phyloP scores from a whole-genome alignment of 2,113 vertebrate species.

The Caretta caretta region DNA sequence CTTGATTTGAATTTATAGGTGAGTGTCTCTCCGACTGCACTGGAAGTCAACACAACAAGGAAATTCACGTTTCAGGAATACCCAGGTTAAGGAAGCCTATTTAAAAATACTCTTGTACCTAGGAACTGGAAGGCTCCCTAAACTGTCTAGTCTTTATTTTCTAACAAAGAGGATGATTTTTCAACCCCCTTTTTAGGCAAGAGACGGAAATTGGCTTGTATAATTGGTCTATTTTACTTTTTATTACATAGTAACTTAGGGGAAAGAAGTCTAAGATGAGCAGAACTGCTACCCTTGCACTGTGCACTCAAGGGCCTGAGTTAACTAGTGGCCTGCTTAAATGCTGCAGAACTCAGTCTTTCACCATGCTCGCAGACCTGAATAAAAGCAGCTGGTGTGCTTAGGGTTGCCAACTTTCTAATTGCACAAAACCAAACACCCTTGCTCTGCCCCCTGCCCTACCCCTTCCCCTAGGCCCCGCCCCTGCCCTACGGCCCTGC shows the following conservation, averaged over 20 bases:
- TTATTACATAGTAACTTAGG: not conserved
- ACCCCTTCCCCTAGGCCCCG: no score
- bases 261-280: not conserved
- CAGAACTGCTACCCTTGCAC: not conserved
- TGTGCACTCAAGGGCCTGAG: not conserved
- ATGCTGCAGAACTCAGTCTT: not conserved
- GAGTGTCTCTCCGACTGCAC: not conserved
- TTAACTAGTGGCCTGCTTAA: not conserved
- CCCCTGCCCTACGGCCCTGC: no score
- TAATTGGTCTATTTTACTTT: not conserved
- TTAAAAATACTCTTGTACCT: not conserved
- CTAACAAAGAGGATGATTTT: not conserved
- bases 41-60: not conserved
- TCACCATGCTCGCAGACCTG: not conserved
- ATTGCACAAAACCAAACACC: no score
- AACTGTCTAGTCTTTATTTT: not conserved
- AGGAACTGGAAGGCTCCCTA: not conserved
- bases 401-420: no score
- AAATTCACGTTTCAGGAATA: not conserved
- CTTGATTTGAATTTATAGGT: fast-evolving
- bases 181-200: not conserved
- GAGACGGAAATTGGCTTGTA: not conserved
- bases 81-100: not conserved
- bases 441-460: no score
- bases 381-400: not conserved